Evolutionary conservation across 1,140 invertebrate species (phyloP).

Genomic region (Lepidurus apus): DNA sequence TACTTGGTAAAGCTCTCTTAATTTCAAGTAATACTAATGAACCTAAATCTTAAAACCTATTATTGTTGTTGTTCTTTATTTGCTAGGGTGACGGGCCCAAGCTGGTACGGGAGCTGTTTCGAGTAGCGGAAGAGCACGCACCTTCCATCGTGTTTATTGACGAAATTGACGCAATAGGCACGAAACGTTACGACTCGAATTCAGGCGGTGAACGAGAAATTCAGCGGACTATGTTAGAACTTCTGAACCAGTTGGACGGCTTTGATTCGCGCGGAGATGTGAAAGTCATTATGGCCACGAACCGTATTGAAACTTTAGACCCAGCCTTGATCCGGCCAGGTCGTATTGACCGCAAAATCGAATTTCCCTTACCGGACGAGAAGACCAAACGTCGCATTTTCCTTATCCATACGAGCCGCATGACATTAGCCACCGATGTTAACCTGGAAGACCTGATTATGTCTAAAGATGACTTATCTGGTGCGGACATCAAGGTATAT

Average conservation of each 20-base stretch:
- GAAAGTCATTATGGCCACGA: constrained; percentile 97
- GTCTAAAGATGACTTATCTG: constrained; percentile 99
- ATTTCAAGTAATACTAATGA: neutral
- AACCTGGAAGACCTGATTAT: constrained; percentile 97
- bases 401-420: constrained; percentile 94
- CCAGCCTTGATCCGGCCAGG: constrained; percentile 97
- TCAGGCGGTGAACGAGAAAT: constrained; percentile 99
- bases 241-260: constrained; percentile 98
- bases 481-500: constrained; percentile 73
- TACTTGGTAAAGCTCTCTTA: constrained; percentile 66
- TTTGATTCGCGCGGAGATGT: constrained; percentile 96
- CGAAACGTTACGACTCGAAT: constrained; percentile 98
- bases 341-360: constrained; percentile 98
- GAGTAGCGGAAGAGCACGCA: constrained; percentile 98
- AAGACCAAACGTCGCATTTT: constrained; percentile 98
- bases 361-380: constrained; percentile 98
- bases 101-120: constrained; percentile 92
- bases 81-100: constrained; percentile 94
- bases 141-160: constrained; percentile 99
- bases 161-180: constrained; percentile 99
- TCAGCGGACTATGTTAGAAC: constrained; percentile 98
- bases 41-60: neutral
- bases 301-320: constrained; percentile 98
- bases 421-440: constrained; percentile 96
- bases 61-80: neutral